These are phyloP conservation scores for Diloba caeruleocephala DNA, from an alignment of 2,888 invertebrate genomes.

Conservation along the genomic window DNA sequence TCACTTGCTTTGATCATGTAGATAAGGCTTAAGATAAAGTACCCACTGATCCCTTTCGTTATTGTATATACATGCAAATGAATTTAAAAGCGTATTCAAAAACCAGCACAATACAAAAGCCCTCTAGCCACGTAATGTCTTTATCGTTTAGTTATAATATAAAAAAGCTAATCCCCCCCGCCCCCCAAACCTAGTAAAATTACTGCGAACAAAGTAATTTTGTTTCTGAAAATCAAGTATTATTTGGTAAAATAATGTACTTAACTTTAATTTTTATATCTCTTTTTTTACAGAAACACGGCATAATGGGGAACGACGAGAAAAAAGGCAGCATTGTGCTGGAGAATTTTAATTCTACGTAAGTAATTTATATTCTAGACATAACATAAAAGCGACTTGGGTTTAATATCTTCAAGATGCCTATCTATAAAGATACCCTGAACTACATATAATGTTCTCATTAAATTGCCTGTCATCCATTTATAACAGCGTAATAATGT, in stretches of 20 bases:
- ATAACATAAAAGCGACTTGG: background rate
- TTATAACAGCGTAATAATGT: no score
- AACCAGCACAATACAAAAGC: background rate
- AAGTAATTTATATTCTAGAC: slow-evolving; percentile 54
- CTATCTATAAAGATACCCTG: background rate
- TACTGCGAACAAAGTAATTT: background rate
- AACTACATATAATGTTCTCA: background rate
- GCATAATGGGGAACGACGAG: slow-evolving; percentile 75
- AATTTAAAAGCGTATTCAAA: no score
- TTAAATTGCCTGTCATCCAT: no score
- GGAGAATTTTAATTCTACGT: slow-evolving; percentile 84
- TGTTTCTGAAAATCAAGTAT: background rate
- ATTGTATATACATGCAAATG: no score
- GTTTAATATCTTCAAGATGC: background rate
- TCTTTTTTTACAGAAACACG: slow-evolving; percentile 64
- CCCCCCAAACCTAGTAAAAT: background rate
- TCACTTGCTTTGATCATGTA: no score
- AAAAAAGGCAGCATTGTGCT: slow-evolving; percentile 78
- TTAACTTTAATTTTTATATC: slow-evolving; percentile 7
- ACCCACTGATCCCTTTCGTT: no score
- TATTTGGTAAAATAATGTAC: background rate
- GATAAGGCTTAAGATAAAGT: no score
- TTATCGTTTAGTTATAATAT: background rate
- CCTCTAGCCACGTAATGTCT: background rate
- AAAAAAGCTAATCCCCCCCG: slow-evolving; percentile 2